These are phyloP conservation scores for Clostera curtula DNA, from an alignment of 2,888 invertebrate species.

Conservation along the genomic window DNA sequence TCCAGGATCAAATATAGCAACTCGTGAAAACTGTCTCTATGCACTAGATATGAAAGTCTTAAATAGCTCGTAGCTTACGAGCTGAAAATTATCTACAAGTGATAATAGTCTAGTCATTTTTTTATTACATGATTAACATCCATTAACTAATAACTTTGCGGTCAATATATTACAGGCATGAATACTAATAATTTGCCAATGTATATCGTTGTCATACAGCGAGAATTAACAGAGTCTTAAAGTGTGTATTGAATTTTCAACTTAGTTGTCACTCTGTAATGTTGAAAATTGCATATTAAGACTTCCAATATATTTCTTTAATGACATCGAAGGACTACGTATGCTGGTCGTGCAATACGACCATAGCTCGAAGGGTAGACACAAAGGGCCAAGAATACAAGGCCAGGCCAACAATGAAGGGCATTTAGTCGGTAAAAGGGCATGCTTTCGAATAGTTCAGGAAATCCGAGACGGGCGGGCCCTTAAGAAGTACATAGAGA, in stretches of 20 bases:
- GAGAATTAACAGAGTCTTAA: too few relatives aligned
- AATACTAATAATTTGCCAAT: too few relatives aligned
- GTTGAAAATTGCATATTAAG: too few relatives aligned
- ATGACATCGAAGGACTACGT: slow-evolving; percentile 16
- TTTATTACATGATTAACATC: too few relatives aligned
- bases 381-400: slow-evolving; percentile 36
- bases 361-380: slow-evolving; percentile 28
- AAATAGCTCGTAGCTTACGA: slow-evolving; percentile 12
- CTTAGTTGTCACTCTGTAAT: too few relatives aligned
- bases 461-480: slow-evolving; percentile 43
- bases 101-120: too few relatives aligned
- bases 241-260: too few relatives aligned
- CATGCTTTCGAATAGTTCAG: slow-evolving; percentile 45
- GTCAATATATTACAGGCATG: too few relatives aligned
- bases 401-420: slow-evolving; percentile 44
- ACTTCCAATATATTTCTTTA: slow-evolving; percentile 9
- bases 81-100: too few relatives aligned
- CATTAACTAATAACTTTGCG: too few relatives aligned
- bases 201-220: too few relatives aligned
- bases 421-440: slow-evolving; percentile 48
- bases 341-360: slow-evolving; percentile 17
- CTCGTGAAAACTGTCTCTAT: slow-evolving; percentile 28
- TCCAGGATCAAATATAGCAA: slow-evolving; percentile 17
- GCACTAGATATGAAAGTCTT: slow-evolving; percentile 10
- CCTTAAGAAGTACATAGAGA: slow-evolving; percentile 33